Evolutionary conservation across 2,888 invertebrate genomes (phyloP), one percentile per base, ranked within the genome.

Genomic region (Pheosia gnoma): DNA sequence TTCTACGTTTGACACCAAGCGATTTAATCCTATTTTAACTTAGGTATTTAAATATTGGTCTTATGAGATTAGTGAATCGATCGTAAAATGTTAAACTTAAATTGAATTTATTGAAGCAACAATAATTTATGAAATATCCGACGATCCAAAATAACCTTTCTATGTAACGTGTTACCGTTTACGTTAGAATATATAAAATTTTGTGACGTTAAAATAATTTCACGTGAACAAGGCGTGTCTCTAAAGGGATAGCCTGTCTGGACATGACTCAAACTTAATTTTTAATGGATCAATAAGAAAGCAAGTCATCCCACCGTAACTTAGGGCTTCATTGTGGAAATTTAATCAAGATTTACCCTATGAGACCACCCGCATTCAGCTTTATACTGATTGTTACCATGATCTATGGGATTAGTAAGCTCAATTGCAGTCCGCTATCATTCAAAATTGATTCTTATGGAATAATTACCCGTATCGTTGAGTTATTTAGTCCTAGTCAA

Each of bases 331-430:
- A 80, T 81, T 81, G 80, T 77, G 71, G 66, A 81, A 85, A 85
- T 80, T 79, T 78, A 83, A 84, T 88, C 79, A 76, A 84, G 81
- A 83, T 86, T 85, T 86, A 86, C 84, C 83, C 83, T 82, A 81
- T 72, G 61, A 69, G 86, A 85, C 85, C 86, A 90, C 90, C 90
- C 90, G 90, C 87, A 90, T 90, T 68, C 72, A 11, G 63, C 52
- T 6, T 63, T 73, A 67, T 64, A 70, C 65, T 70, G 73, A 83
- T 82, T 80, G 79, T 72, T 78, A 77, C 74, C 72, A 75, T 78
- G 71, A 75, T 74, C 63, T 63, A 61, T 56, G 60, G 56, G 62
- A 71, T 76, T 64, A 66, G 65, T 66, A 62, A 62, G 68, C 64
- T 68, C 70, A 68, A 70, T 71, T 72, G 51, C 60, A 68, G 66